Conservation (phyloP, 2,113 vertebrate species). For the Sinocyclocheilus rhinocerous region DNA sequence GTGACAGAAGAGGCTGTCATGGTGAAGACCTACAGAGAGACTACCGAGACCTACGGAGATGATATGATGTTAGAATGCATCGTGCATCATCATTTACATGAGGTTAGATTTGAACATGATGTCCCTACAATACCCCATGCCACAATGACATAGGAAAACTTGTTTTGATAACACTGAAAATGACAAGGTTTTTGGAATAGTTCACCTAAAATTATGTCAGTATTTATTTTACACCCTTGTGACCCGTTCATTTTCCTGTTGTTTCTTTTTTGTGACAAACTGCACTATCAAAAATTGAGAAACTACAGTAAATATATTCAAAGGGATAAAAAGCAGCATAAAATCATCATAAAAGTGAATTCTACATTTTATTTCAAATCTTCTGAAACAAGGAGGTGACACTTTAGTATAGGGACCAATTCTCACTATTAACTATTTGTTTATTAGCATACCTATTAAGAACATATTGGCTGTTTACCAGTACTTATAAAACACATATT, state of each 20-base stretch:
- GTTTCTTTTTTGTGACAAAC: not conserved
- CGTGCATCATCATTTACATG: conserved; percentile 6
- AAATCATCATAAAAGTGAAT: not conserved
- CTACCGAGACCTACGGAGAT: conserved; percentile 36
- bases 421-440: too few species aligned
- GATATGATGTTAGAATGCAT: conserved; percentile 8
- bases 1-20: conserved; percentile 73
- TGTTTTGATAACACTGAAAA: not conserved
- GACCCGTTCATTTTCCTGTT: not conserved
- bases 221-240: too few species aligned
- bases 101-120: not conserved
- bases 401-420: too few species aligned
- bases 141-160: not conserved
- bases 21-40: conserved; percentile 69
- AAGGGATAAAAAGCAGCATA: not conserved
- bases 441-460: too few species aligned
- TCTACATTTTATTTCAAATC: not conserved
- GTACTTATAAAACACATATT: too few species aligned
- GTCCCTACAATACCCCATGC: not conserved
- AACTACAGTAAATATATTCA: not conserved
- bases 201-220: not conserved
- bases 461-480: too few species aligned
- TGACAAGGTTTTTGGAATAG: not conserved
- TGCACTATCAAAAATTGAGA: not conserved
- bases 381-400: not conserved